Evolutionary conservation across 2,888 invertebrate genomes (phyloP).

Genomic region (Tanaodytes sp.): DNA sequence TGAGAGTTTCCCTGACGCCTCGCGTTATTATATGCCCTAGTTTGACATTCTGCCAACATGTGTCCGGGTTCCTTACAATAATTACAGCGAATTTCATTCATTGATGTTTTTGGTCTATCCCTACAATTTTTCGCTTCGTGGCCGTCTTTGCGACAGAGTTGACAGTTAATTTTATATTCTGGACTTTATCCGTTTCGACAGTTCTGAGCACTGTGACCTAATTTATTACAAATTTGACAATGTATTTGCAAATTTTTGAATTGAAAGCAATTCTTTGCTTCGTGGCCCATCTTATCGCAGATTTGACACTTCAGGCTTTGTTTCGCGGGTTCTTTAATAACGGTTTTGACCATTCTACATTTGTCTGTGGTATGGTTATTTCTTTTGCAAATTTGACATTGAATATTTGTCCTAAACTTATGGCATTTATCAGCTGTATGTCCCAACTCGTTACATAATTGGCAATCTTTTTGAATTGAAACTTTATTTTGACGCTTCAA

Average conservation of each 20-base stretch:
- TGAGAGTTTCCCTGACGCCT: constrained; percentile 1
- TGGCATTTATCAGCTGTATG: too few relatives aligned
- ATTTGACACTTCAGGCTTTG: not conserved
- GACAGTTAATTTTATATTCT: not conserved
- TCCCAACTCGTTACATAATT: too few relatives aligned
- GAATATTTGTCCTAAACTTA: too few relatives aligned
- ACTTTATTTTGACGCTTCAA: too few relatives aligned
- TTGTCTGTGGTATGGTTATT: not conserved
- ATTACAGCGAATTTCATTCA: not conserved
- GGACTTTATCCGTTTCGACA: not conserved
- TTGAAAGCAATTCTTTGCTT: not conserved
- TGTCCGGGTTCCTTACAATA: constrained; percentile 9
- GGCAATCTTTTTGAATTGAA: too few relatives aligned
- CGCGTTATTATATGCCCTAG: constrained; percentile 7
- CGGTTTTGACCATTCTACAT: not conserved
- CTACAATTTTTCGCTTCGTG: not conserved
- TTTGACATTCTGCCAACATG: constrained; percentile 4
- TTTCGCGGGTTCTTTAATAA: not conserved
- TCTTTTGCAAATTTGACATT: constrained; percentile 7
- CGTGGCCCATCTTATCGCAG: not conserved
- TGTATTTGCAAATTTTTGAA: not conserved
- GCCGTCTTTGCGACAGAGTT: not conserved
- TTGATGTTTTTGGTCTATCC: not conserved
- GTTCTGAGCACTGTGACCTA: not conserved
- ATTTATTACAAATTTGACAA: not conserved